phyloP scores from a whole-genome alignment of 2,797 vertebrate species.

The Semotilus atromaculatus region DNA sequence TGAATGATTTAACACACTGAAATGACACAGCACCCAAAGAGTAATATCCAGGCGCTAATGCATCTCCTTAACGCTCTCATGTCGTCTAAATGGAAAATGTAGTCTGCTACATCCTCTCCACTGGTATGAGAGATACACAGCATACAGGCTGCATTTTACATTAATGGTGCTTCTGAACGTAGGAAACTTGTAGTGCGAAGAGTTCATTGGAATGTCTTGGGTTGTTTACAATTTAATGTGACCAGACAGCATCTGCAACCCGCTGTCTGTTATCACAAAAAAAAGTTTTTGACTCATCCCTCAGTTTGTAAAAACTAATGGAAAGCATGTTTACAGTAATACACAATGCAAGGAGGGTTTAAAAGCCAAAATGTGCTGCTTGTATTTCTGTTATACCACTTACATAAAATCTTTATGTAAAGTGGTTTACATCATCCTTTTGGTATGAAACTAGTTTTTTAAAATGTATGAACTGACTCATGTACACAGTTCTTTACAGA shows the following conservation, averaged over 20 bases:
- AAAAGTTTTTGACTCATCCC: neutral
- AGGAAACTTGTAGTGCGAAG: slow-evolving; percentile 13
- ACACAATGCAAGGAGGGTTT: neutral
- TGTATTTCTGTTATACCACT: neutral
- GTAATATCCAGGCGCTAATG: slow-evolving; percentile 52
- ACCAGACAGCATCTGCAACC: neutral
- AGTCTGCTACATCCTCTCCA: slow-evolving; percentile 12
- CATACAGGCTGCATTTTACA: neutral
- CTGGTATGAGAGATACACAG: slow-evolving; percentile 3
- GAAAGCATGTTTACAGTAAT: slow-evolving; percentile 14
- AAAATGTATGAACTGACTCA: neutral
- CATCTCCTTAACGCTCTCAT: slow-evolving; percentile 34
- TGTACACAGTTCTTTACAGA: neutral
- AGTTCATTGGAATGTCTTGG: neutral
- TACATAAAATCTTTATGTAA: slow-evolving; percentile 10
- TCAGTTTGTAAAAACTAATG: neutral
- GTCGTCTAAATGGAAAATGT: neutral
- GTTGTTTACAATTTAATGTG: slow-evolving; percentile 11
- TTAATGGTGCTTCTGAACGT: neutral
- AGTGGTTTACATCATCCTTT: slow-evolving; percentile 10
- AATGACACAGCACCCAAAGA: slow-evolving; percentile 41
- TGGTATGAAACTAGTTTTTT: neutral
- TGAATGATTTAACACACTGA: slow-evolving; percentile 57
- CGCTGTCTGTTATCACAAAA: neutral
- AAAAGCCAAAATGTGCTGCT: slow-evolving; percentile 10